Conservation (phyloP, 2,888 invertebrate genomes). For the Agrotis clavis region DNA sequence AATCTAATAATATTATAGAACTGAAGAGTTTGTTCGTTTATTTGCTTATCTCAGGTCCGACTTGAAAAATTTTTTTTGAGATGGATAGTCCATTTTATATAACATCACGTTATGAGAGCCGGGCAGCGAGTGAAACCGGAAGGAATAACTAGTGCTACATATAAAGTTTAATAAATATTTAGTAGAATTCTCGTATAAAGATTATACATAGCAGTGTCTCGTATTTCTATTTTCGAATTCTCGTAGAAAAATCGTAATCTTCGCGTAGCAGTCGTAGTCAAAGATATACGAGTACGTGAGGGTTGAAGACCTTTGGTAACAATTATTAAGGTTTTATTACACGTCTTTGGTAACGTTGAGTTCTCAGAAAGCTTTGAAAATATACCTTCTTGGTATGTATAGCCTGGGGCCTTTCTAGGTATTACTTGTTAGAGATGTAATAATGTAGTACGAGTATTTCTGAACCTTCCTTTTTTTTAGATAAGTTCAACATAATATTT, state of each 20-base stretch:
- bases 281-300: slow-evolving; percentile 2
- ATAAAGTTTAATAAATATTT: slow-evolving; percentile 36
- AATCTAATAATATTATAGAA: not conserved
- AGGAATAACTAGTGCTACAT: not conserved
- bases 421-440: not conserved
- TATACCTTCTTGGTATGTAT: slow-evolving; percentile 7
- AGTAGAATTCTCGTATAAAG: not conserved
- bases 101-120: no score
- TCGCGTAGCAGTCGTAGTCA: not conserved
- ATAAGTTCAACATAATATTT: no score
- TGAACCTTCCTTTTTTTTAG: not conserved
- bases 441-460: not conserved
- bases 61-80: no score
- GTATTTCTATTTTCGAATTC: no score
- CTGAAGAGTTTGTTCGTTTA: no score
- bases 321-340: slow-evolving; percentile 25
- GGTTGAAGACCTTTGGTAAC: slow-evolving; percentile 21
- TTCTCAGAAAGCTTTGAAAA: slow-evolving; percentile 22
- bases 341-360: slow-evolving; percentile 15
- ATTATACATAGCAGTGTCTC: not conserved
- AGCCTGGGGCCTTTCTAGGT: not conserved
- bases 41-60: no score
- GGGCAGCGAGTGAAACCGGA: no score
- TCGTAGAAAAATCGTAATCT: not conserved
- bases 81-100: no score